phyloP scores from a whole-genome alignment of 2,113 vertebrate genomes.

The Esox niger region DNA sequence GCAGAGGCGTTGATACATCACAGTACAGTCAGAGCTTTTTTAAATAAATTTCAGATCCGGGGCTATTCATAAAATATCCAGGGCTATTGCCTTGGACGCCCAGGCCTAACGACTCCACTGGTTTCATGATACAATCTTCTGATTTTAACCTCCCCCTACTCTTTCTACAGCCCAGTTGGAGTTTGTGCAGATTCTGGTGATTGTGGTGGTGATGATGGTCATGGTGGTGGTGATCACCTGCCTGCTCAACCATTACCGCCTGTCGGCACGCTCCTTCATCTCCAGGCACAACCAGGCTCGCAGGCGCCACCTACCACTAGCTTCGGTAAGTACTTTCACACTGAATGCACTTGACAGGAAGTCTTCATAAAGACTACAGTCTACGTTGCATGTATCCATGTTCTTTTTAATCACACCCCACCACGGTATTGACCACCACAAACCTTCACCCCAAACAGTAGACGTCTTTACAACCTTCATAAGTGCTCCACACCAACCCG shows the following conservation, averaged over 20 bases:
- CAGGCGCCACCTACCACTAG: slow-evolving; percentile 81
- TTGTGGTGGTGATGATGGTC: slow-evolving; percentile 96
- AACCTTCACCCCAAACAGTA: no score
- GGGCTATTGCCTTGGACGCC: no score
- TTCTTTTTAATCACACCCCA: no score
- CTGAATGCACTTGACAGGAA: neutral
- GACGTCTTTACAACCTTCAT: no score
- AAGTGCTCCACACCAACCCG: no score
- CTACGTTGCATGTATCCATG: no score
- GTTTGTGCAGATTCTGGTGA: slow-evolving; percentile 96
- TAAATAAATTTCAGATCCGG: no score
- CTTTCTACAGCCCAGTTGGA: slow-evolving; percentile 86
- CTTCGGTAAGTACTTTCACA: slow-evolving; percentile 78
- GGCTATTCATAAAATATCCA: no score
- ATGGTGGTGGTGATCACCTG: slow-evolving; percentile 98
- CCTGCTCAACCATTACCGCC: slow-evolving; percentile 92
- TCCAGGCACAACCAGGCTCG: slow-evolving; percentile 82
- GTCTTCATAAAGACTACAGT: neutral
- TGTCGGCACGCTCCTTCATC: slow-evolving; percentile 87
- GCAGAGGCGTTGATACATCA: no score
- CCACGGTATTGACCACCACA: neutral
- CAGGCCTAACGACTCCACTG: no score
- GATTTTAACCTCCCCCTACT: neutral
- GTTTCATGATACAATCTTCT: neutral
- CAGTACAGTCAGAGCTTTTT: no score